Conservation (phyloP, 2,113 vertebrate genomes). For the Neotoma lepida region DNA sequence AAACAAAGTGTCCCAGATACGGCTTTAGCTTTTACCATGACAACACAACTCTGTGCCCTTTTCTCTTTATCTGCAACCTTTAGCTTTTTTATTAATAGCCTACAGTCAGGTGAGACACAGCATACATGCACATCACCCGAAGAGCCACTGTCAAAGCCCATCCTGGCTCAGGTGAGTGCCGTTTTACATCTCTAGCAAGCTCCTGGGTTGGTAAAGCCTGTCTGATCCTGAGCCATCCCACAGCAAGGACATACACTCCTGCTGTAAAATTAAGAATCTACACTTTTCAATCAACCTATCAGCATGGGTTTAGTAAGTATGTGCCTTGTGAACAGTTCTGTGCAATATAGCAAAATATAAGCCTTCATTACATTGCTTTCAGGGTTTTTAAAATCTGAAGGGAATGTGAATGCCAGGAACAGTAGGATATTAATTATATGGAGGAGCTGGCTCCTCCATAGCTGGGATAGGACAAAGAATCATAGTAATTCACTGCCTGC, state of each 20-base stretch:
- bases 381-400: neutral
- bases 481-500: neutral
- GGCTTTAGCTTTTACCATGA: neutral
- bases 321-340: neutral
- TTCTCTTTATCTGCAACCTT: neutral
- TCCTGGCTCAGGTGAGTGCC: neutral
- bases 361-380: neutral
- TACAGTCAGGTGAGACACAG: neutral
- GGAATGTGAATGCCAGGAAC: neutral
- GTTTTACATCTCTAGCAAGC: neutral
- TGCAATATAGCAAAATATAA: neutral
- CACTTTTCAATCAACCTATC: neutral
- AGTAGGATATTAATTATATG: neutral
- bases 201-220: neutral
- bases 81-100: neutral
- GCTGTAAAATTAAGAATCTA: constrained; percentile 1
- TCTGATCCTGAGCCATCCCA: neutral
- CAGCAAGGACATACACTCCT: neutral
- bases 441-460: neutral
- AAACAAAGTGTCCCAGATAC: neutral
- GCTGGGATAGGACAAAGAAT: neutral
- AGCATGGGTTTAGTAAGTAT: neutral
- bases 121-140: neutral
- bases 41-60: neutral
- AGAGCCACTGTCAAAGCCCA: neutral